Conservation (phyloP, 2,797 vertebrate genomes). For the Sebastes goodei region DNA sequence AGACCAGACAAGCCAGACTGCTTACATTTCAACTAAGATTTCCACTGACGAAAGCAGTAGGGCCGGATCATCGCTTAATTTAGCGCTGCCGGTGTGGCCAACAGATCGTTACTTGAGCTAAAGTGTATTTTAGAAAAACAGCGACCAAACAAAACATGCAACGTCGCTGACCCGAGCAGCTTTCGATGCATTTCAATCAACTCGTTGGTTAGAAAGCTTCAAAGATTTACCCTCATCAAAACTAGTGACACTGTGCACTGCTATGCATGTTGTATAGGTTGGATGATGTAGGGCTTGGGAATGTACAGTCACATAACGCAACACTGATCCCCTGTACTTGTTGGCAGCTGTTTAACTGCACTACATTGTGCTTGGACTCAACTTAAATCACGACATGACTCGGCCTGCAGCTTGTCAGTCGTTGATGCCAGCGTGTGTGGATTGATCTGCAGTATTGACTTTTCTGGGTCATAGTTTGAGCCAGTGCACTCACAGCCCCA, state of each 20-base stretch:
- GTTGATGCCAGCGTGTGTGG: not conserved
- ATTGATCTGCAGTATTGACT: constrained; percentile 20
- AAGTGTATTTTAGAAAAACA: constrained; percentile 47
- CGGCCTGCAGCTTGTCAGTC: constrained; percentile 1
- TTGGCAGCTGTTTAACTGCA: not conserved
- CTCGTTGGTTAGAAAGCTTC: not conserved
- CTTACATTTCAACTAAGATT: constrained; percentile 64
- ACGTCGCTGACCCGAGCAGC: constrained; percentile 1
- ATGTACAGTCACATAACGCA: not conserved
- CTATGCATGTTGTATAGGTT: not conserved
- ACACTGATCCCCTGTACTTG: not conserved
- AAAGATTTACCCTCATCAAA: not conserved
- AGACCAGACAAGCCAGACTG: constrained; percentile 59
- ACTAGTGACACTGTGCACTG: not conserved
- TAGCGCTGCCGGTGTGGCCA: constrained; percentile 39
- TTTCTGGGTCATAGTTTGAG: constrained; percentile 11
- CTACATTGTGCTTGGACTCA: constrained; percentile 5
- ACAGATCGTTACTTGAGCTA: constrained; percentile 20
- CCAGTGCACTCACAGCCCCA: not conserved
- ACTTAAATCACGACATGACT: constrained; percentile 18
- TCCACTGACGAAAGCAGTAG: constrained; percentile 63
- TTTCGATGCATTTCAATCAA: not conserved
- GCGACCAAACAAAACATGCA: constrained; percentile 50
- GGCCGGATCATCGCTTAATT: constrained; percentile 47
- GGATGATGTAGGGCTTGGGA: not conserved